Evolutionary conservation across 2,797 vertebrate species (phyloP), one percentile per base, ranked within the genome.

Genomic region (Agapornis canus): DNA sequence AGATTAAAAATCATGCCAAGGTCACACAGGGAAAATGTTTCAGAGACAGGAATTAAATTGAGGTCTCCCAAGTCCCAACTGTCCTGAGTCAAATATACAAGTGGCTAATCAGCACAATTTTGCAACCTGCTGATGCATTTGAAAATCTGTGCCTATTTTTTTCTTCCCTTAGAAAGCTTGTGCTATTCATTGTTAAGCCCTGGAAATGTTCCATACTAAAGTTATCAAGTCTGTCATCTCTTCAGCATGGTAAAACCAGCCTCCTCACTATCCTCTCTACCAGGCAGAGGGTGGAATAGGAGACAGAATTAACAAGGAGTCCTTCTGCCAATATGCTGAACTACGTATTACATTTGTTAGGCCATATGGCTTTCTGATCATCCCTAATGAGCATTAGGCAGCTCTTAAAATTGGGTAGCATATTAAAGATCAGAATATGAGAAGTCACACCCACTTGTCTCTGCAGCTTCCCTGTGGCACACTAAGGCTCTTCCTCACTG

Each of bases 301-400:
- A 76, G 69, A 92, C 66, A 66, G 72, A 82, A 95, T 77, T 92
- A 82, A 90, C 85, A 82, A 59, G 72, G 48, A 93, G 49, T 92
- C 75, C 31, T 91, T 92, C 94, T 95, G 91, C 80, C 96, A 95
- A 27, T 83, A 60, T 23, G 82, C 82, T 3, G 3, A 83, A 39
- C 56, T 90, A 52, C 37, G 12, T 66, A 76, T 47, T 89, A 84
- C 73, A 80, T 92, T 95, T 92, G 75, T 54, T 81, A 31, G 73
- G 57, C 95, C 96, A 97, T 95, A 95, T 97, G 96, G 95, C 92
- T 96, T 91, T 96, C 90, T 91, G 95, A 96, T 94, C 18, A 0
- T 93, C 91, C 73, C 86, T 97, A 87, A 93, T 92, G 95, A 96
- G 83, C 95, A 82, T 70, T 79, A 94, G 91, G 82, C 47, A 90